Percentiles rank a stretch among this genome's conserved stretches.
phyloP scores from a whole-genome alignment of 2,797 vertebrate species.

The Danio aesculapii region DNA sequence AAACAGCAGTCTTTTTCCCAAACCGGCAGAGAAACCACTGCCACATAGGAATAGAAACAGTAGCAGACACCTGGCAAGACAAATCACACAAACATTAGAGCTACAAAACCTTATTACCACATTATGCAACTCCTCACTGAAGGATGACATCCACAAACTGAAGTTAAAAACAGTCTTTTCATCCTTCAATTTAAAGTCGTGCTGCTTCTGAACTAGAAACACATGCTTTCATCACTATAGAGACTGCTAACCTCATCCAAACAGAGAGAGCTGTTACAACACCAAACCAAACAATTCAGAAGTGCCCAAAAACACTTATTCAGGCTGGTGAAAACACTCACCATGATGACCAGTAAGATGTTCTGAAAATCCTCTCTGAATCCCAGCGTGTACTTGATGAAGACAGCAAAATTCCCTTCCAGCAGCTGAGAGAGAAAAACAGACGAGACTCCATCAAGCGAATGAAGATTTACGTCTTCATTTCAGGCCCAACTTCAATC shows the following conservation, averaged over 20 bases:
- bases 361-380: slow-evolving; percentile 92
- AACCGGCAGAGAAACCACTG: slow-evolving; percentile 94
- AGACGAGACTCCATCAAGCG: not conserved
- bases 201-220: slow-evolving; percentile 67
- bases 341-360: slow-evolving; percentile 95
- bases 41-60: slow-evolving; percentile 92
- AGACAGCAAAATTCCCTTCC: slow-evolving; percentile 96
- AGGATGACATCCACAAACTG: not conserved
- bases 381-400: slow-evolving; percentile 89
- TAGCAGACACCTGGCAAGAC: slow-evolving; percentile 82
- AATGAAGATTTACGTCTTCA: not conserved
- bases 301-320: not conserved
- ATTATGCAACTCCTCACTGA: not conserved
- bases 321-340: slow-evolving; percentile 62
- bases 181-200: slow-evolving; percentile 63
- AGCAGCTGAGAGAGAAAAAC: slow-evolving; percentile 81
- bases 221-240: slow-evolving; percentile 56
- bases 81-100: not conserved
- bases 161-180: slow-evolving; percentile 38
- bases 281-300: slow-evolving; percentile 7
- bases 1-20: slow-evolving; percentile 93
- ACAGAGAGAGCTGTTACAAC: not conserved
- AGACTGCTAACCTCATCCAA: slow-evolving; percentile 22
- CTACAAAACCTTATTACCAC: slow-evolving; percentile 10
- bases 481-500: slow-evolving; percentile 33